Conservation (phyloP, 1,140 invertebrate genomes). For the Leptopilina clavipes region DNA sequence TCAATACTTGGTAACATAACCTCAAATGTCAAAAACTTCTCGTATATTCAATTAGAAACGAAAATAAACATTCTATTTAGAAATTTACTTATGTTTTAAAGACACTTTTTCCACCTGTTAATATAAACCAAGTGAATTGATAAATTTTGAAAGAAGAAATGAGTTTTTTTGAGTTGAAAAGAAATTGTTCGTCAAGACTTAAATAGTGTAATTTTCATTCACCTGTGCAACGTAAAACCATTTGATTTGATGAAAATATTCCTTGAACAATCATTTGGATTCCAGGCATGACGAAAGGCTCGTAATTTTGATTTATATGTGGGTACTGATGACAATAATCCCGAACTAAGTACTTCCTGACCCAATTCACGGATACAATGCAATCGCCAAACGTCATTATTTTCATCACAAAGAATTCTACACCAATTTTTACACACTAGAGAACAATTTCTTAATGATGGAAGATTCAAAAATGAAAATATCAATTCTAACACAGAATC, state of each 20-base stretch:
- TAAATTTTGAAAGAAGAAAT: background rate
- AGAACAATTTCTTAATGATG: constrained; percentile 90
- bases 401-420: constrained; percentile 92
- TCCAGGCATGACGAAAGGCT: constrained; percentile 97
- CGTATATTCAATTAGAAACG: no score
- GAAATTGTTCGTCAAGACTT: background rate
- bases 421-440: constrained; percentile 97
- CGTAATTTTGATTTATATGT: constrained; percentile 96
- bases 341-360: constrained; percentile 93
- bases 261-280: constrained; percentile 95
- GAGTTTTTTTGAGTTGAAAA: background rate
- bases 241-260: constrained; percentile 98
- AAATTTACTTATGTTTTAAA: no score
- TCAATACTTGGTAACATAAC: background rate
- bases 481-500: constrained; percentile 93
- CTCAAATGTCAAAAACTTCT: background rate
- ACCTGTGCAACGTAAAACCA: constrained; percentile 96
- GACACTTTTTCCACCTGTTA: background rate
- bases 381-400: constrained; percentile 95
- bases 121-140: background rate
- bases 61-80: no score
- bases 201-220: constrained; percentile 43
- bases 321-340: constrained; percentile 90
- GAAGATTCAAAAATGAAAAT: constrained; percentile 93
- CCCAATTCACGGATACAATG: constrained; percentile 92